Evolutionary conservation across 1,140 invertebrate genomes (phyloP), one percentile per base, ranked within the genome.

Genomic region (Berghia stephanieae): DNA sequence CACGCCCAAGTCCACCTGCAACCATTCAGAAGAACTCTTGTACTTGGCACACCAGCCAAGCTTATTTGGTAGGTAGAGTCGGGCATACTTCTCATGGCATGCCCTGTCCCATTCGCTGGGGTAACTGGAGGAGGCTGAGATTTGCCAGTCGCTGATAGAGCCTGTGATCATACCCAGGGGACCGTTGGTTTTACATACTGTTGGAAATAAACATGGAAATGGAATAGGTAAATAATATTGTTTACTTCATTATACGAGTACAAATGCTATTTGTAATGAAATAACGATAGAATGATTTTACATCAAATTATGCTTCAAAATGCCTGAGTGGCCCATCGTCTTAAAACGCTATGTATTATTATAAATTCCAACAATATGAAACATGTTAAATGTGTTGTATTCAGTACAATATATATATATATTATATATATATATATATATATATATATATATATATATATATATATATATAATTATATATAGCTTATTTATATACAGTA

Each of bases 91-190:
- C 79, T 91, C 91, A 74, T 91, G 89, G 82, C 91, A 92, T 27
- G 88, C 86, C 8, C 87, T 84, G 80, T 92, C 91, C 87, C 89
- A 89, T 55, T 88, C 83, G 49, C 88, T 85, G 1, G 89, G 89
- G 77, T 89, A 90, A 3, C 88, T 88, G 24, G 91, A 92, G 13
- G 90, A 91, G 13, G 92, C 91, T 5, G 91, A 90, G 68, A 92
- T 89, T 83, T 92, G 92, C 91, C 92, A 92, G 83, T 92, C 92
- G 82, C 91, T 86, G 57, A 92, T 91, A 5, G 86, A 84, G 1
- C 91, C 91, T 1, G 90, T 90, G 79, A 91, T 92, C 87, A 92
- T 87, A 3, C 92, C 92, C 81, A 92, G 85, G 18, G 91, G 91
- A 13, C 86, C 87, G 76, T 87, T 88, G 24, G 84, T 85, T 34